Evolutionary conservation across 2,888 invertebrate species (phyloP), one percentile per base, ranked within the genome.

Genomic region (Keiferia lycopersicella): DNA sequence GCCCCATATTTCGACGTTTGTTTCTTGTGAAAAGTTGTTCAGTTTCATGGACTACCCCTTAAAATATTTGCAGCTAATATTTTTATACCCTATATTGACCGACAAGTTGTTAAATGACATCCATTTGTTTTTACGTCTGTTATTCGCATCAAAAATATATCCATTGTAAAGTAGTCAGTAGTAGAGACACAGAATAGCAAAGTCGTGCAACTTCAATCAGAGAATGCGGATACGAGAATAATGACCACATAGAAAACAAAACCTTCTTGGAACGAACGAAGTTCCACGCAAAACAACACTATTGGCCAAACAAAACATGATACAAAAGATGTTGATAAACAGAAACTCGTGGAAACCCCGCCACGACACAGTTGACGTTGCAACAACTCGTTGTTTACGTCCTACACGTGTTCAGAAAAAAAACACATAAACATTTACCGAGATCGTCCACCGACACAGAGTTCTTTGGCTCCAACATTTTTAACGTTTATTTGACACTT

Each of bases 381-480:
- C n/a, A n/a, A n/a, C n/a, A n/a, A n/a, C n/a, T n/a, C n/a, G n/a
- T n/a, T 45, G 60, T 60, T 59, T 59, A 62, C 62, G 66, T 30
- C n/a, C 62, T 45, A 64, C 61, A 60, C 60, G 64, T 64, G 60
- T 62, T 51, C 51, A 30, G 64, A 38, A 4, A 61, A 56, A 63
- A 71, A 67, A 68, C 66, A 66, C 75, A 81, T 71, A 72, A 60
- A 18, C 34, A 60, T 45, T 26, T 74, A 81, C 79, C 80, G 16
- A 78, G 75, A 68, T 82, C 82, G 60, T 82, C 82, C 30, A 75
- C 77, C 71, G 77, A 71, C 39, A 73, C 65, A 11, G 73, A 73
- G 68, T 71, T 77, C 76, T 77, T 79, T 50, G 77, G 74, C 72
- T 82, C 83, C 64, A 78, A 71, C 81, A 81, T 79, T 65, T 71